These are phyloP conservation scores for Trissolcus basalis DNA, from an alignment of 1,140 invertebrate genomes.

Conservation along the genomic window DNA sequence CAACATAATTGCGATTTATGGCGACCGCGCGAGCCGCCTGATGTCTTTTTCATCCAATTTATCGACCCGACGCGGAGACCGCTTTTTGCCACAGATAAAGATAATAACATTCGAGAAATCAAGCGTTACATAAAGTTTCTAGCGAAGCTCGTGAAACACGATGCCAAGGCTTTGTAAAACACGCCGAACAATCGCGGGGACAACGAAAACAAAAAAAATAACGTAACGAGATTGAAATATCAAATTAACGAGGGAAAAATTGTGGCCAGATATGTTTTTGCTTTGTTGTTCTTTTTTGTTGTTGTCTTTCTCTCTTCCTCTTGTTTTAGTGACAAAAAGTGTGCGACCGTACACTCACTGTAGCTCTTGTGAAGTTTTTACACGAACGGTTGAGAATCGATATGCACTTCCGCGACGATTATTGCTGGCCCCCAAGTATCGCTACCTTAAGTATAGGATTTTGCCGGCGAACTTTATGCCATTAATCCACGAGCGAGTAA, in stretches of 20 bases:
- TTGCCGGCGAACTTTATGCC: conserved; percentile 47
- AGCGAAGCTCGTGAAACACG: neutral
- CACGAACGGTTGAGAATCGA: conserved; percentile 38
- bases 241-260: conserved; percentile 3
- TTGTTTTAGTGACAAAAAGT: conserved; percentile 7
- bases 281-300: neutral
- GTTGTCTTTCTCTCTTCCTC: neutral
- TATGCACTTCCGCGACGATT: conserved; percentile 46
- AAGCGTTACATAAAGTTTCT: conserved; percentile 1
- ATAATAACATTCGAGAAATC: neutral
- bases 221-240: conserved; percentile 9
- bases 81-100: neutral
- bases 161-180: conserved; percentile 7
- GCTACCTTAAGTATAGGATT: conserved; percentile 56
- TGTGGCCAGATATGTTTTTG: too few relatives aligned
- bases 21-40: neutral
- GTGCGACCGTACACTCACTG: neutral
- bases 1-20: conserved; percentile 50
- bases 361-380: too few relatives aligned
- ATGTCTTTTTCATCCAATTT: conserved; percentile 5
- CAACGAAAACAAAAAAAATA: neutral
- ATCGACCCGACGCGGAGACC: neutral
- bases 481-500: conserved; percentile 56
- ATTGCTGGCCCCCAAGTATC: conserved; percentile 41
- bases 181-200: too few relatives aligned